Base-by-base conservation (phyloP, 2,113 vertebrate species). In the Aldabrachelys gigantea region DNA sequence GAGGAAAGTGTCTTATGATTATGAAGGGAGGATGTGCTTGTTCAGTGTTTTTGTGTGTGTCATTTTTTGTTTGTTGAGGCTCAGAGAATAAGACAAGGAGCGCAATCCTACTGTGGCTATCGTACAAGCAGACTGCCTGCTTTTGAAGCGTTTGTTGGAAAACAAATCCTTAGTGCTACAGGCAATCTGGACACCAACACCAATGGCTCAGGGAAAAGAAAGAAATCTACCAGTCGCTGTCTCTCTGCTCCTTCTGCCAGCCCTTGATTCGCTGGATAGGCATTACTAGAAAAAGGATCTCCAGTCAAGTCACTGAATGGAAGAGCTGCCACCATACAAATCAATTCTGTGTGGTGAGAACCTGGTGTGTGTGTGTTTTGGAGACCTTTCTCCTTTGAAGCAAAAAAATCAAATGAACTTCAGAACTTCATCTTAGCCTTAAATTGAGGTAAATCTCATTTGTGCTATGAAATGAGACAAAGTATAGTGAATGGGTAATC, bases 361-460 rank as follows among this genome's bases (percentile, higher is more conserved):
- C 75, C 54, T 81, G 10, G 27, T 10, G 91, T 76, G 27, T 49
- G 10, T 96, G 85, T 95, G 85, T 95, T 95, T 76, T 82, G 85
- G 91, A 95, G 85, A 54, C 69, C 57, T 93, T 94, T 81, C 50
- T 94, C 72, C 96, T 97, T 96, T 96, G 96, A 97, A 95, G 96
- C 49, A 0, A 0, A 89, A 93, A 97, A 96, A 96, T 95, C 95
- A 97, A 96, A 97, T 96, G 82, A 93, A 95, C 94, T 97, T 97
- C 96, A 97, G 88, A 97, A 97, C 94, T 97, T 89, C 94, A 96
- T 94, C 89, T 92, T 80, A 65, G 87, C 89, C 95, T 88, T 96
- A 95, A 97, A 94, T 91, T 96, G 93, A 92, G 75, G 25, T 91
- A 96, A 96, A 96, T 96, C 97, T 94, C 92, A 75, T 95, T 96